Conservation (phyloP, 23 tunicate genomes). For the Phallusia fumigata region DNA sequence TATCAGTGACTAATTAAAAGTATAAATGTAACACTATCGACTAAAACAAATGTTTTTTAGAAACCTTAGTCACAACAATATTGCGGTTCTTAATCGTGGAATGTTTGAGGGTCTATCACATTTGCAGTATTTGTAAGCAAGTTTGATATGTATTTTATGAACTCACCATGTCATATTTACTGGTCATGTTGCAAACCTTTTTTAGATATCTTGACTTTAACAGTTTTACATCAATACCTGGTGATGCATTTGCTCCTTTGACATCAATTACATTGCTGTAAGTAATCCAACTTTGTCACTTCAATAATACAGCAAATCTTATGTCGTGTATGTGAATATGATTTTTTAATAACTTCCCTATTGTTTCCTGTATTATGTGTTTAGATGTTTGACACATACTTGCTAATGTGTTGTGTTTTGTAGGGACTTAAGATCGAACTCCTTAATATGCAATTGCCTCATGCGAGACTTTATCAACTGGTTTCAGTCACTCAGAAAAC, state of each 20-base stretch:
- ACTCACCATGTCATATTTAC: neutral
- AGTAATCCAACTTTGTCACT: neutral
- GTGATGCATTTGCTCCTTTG: conserved; percentile 41
- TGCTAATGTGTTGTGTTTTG: neutral
- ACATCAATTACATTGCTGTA: conserved; percentile 35
- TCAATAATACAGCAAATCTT: neutral
- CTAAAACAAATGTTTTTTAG: conserved; percentile 17
- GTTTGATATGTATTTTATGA: neutral
- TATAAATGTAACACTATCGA: no score
- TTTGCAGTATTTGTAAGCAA: conserved; percentile 49
- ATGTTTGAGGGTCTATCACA: conserved; percentile 55
- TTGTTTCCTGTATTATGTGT: neutral
- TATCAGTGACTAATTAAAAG: neutral
- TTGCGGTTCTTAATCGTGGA: conserved; percentile 44
- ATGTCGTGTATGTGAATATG: neutral
- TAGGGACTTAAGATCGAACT: conserved; percentile 34
- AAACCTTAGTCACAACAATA: conserved; percentile 52
- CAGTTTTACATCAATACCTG: conserved; percentile 66
- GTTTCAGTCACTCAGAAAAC: conserved; percentile 14
- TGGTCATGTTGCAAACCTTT: neutral
- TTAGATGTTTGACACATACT: no score
- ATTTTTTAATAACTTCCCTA: conserved; percentile 8
- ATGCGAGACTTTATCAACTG: conserved; percentile 58
- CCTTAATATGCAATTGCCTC: conserved; percentile 63
- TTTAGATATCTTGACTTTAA: conserved; percentile 53